Evolutionary conservation across 2,888 invertebrate species (phyloP), one percentile per base, ranked within the genome.

Genomic region (Polyploca ridens): DNA sequence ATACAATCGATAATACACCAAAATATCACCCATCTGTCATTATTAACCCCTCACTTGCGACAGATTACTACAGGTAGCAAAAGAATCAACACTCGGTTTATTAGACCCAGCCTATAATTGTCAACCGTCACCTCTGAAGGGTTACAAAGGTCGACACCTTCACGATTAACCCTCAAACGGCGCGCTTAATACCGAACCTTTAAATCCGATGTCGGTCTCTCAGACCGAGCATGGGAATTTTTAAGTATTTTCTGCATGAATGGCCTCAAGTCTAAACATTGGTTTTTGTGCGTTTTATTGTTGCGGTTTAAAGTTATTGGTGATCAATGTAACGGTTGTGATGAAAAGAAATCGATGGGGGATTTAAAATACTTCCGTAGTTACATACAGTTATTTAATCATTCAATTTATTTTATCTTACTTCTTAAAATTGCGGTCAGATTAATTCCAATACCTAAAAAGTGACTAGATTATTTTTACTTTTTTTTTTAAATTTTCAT

Each of bases 171-270:
- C 85, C 84, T 81, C 76, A 75, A 83, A 82, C 71, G 75, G 73
- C 69, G 74, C 79, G 83, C 81, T 78, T 75, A 80, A 83, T 81
- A 78, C 77, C 78, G 63, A 38, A 64, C 72, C 74, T 74, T 75
- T 75, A 62, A 66, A 63, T 64, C 63, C 77, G 74, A 66, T 54
- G 19, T 72, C 70, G 79, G 72, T 77, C 75, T 74, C 70, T 76
- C 71, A 72, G 72, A 75, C 81, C 82, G 70, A 49, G 73, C 80
- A 84, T 93, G 93, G 91, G 93, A 93, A 93, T 85, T 81, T 85
- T 78, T 75, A 69, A 80, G 84, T 77, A 87, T 88, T 90, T 91
- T 89, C 86, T 82, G 82, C 85, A 81, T 91, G 77, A 91, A 91
- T 90, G 78, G 83, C 59, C 76, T 19, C 73, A 71, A 84, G 83